Conservation (phyloP, 2,888 invertebrate genomes). For the Epinotia nisella region DNA sequence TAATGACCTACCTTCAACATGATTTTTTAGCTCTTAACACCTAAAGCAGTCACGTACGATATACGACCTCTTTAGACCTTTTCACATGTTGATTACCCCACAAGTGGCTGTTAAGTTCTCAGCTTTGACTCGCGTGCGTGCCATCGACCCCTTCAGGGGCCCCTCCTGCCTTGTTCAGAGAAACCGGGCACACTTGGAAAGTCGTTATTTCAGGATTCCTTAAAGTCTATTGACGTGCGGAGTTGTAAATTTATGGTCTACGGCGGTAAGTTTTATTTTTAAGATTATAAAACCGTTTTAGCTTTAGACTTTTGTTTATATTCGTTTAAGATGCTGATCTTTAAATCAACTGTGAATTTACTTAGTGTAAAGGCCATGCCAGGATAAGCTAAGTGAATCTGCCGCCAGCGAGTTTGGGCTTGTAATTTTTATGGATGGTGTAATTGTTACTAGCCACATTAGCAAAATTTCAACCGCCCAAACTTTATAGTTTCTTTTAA, state of each 20-base stretch:
- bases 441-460: too few species aligned
- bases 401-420: too few species aligned
- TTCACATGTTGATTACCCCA: slow-evolving; percentile 1
- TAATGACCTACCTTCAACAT: neutral
- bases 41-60: neutral
- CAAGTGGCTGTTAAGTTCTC: slow-evolving; percentile 4
- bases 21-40: slow-evolving; percentile 1
- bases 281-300: neutral
- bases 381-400: too few species aligned
- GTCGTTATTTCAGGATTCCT: slow-evolving; percentile 1
- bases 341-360: too few species aligned
- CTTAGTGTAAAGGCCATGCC: too few species aligned
- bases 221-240: neutral
- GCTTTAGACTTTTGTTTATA: neutral
- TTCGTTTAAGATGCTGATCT: neutral
- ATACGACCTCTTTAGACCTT: slow-evolving; percentile 4
- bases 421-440: too few species aligned
- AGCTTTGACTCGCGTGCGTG: neutral
- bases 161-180: neutral
- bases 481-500: too few species aligned
- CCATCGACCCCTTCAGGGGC: neutral
- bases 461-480: too few species aligned
- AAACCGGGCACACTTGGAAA: neutral
- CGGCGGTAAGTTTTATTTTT: neutral
- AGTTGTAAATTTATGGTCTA: neutral